Evolutionary conservation across 2,888 invertebrate genomes (phyloP), one percentile per base, ranked within the genome.

Genomic region (Ectropis crepuscularia): DNA sequence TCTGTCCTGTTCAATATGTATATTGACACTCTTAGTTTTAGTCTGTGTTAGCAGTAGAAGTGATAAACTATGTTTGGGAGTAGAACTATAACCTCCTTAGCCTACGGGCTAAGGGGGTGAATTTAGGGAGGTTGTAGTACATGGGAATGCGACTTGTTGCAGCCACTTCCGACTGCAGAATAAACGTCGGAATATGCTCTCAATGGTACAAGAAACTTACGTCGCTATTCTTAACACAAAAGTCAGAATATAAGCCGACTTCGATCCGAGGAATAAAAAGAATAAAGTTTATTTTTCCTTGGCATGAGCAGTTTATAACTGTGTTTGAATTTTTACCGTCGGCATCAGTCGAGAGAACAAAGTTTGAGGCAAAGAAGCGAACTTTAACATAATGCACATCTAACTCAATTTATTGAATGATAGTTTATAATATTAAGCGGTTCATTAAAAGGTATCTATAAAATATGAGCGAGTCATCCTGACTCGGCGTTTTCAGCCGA

Each of bases 121-220:
- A 61, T 55, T 69, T 66, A 57, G 72, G 74, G 71, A 47, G 71
- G 66, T 69, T 69, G 77, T 76, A 74, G 71, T 69, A 76, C 76
- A 63, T 57, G 47, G 82, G 82, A 80, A 80, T 80, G 80, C 80
- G 79, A 88, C 86, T 88, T 89, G 90, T 90, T 90, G 90, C 90
- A 87, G 82, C 83, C 85, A 85, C 85, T 82, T 85, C 86, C 81
- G 80, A 78, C 79, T 60, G 57, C 54, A 75, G 78, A 74, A 76
- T 72, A 82, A 80, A 77, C 78, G 72, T 76, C 71, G 68, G 73
- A 75, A 76, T 77, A 75, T 73, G 75, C 73, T 73, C 47, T 47
- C 10, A n/a, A 11, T 47, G 16, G 12, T 45, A 45, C 16, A 28
- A 28, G 16, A 28, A 28, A 28, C 16, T 28, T 28, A 28, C 16